Conservation (phyloP, 2,797 vertebrate species). For the Emys orbicularis region DNA sequence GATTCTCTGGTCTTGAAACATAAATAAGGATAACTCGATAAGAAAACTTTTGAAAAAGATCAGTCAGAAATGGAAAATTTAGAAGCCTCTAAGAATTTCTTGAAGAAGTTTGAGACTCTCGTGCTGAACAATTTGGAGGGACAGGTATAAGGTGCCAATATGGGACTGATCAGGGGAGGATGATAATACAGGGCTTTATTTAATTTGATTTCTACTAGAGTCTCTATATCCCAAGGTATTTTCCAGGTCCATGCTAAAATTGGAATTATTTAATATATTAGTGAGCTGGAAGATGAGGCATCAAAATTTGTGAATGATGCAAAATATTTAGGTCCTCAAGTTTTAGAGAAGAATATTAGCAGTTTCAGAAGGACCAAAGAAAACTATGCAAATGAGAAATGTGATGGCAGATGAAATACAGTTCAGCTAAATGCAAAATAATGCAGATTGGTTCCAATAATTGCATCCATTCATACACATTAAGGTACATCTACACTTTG, state of each 20-base stretch:
- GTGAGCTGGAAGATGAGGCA: neutral
- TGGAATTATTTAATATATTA: neutral
- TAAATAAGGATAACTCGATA: slow-evolving; percentile 43
- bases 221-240: neutral
- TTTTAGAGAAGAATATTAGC: neutral
- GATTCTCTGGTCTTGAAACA: slow-evolving; percentile 37
- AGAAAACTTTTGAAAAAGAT: neutral
- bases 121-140: neutral
- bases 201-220: neutral
- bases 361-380: neutral
- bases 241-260: neutral
- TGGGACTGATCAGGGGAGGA: neutral
- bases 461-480: neutral
- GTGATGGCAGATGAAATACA: neutral
- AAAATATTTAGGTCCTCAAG: neutral
- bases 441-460: neutral
- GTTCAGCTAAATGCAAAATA: neutral
- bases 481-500: neutral
- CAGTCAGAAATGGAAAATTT: neutral
- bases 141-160: neutral
- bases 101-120: neutral
- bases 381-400: neutral
- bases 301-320: neutral
- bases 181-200: neutral
- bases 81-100: neutral